Base-by-base conservation (phyloP, 2,113 vertebrate species). In the Carettochelys insculpta region DNA sequence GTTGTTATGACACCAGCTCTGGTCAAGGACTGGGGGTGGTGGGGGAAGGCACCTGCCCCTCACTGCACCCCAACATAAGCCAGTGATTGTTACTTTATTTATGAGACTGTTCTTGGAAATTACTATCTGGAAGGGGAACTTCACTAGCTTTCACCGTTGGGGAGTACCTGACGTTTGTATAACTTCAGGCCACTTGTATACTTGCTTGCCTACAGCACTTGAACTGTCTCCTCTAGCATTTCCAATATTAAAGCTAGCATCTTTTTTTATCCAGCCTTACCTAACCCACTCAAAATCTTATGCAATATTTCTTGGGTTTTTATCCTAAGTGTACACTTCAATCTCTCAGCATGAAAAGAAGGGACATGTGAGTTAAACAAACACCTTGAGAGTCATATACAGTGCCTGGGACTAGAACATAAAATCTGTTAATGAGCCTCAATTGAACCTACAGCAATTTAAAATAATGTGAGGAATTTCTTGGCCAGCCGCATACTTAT, bases 261-360 rank as follows among this genome's bases (percentile, higher is more conserved):
- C 4, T 31, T 77, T 61, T n/a, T 2, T 10, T 24, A 31, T 50
- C 11, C 0, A 3, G 12, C 5, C 80, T 71, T 43, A 19, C 81
- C 90, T 52, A 73, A 5, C 52, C 29, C 13, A 58, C 79, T 92
- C 68, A 77, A 24, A 24, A 1, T 2, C 41, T 45, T 73, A 7
- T 20, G 19, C 79, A 13, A 22, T 79, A 1, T 29, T 11, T 3
- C 2, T 17, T 56, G 86, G 78, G 1, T 87, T 80, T n/a, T 77
- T 86, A 82, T 11, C 24, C 43, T 56, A 43, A 3, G 11, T 0
- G 0, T 50, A 3, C 3, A 16, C 10, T 75, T 45, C 71, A n/a
- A 34, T 6, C 8, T 29, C 77, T 38, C 47, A 83, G 45, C 11
- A 54, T 19, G 1, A 54, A 77, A 87, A 29, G 1, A 4, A 56